Conservation (phyloP, 2,113 vertebrate genomes). For the Sula dactylatra region DNA sequence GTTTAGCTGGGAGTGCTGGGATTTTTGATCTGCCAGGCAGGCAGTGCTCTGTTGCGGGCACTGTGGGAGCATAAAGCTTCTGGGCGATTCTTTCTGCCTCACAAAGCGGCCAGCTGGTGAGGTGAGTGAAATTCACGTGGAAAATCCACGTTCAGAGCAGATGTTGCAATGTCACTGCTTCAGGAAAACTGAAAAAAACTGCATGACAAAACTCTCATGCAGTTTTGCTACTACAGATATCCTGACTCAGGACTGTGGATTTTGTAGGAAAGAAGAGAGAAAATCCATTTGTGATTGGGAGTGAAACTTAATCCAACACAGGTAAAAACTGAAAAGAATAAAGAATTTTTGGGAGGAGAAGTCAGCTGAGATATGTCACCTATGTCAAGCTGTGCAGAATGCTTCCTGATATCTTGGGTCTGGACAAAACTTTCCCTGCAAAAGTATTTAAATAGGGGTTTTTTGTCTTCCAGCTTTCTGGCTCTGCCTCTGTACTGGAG, state of each 20-base stretch:
- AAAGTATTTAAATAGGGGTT: not conserved
- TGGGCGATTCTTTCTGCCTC: not conserved
- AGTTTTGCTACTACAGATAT: not conserved
- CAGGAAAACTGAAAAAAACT: not conserved
- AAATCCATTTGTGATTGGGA: not conserved
- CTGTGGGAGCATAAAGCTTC: not conserved
- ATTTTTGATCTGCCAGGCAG: not conserved
- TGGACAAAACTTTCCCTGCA: not conserved
- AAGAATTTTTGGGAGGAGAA: not conserved
- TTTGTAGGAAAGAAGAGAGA: not conserved
- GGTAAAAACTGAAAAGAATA: not conserved
- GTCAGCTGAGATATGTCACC: not conserved
- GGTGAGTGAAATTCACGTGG: not conserved
- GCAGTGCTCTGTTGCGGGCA: fast-evolving
- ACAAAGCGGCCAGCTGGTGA: not conserved
- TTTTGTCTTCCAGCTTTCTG: not conserved
- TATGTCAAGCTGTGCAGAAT: not conserved
- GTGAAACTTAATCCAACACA: not conserved
- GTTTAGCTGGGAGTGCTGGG: not conserved
- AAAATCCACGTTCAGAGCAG: not conserved
- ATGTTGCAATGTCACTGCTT: not conserved
- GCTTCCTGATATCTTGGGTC: not conserved
- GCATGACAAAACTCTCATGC: not conserved
- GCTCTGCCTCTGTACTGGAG: not conserved
- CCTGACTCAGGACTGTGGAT: not conserved